Conservation (phyloP, 2,888 invertebrate species). For the Auanema freiburgensis region DNA sequence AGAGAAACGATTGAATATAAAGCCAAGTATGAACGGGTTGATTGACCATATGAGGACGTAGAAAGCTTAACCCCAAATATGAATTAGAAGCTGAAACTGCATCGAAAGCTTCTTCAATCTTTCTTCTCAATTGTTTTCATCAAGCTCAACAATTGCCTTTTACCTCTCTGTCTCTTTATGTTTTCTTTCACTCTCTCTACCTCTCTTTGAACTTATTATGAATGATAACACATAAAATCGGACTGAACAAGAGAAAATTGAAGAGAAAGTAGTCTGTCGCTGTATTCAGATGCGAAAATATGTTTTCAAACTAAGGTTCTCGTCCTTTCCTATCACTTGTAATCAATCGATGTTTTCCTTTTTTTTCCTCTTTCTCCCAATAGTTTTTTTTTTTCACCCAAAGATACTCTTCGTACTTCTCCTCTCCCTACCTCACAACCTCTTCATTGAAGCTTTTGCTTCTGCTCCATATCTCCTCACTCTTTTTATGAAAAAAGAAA, state of each 20-base stretch:
- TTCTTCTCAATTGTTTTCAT: neutral
- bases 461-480: too few relatives aligned
- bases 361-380: neutral
- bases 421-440: neutral
- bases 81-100: too few relatives aligned
- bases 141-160: neutral
- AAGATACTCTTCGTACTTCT: neutral
- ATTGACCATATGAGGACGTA: too few relatives aligned
- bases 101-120: neutral
- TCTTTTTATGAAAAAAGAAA: too few relatives aligned
- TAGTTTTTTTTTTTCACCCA: neutral
- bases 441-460: neutral
- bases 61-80: too few relatives aligned
- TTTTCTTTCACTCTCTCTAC: neutral
- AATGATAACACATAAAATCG: neutral
- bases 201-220: conserved; percentile 1
- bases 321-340: too few relatives aligned
- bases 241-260: neutral
- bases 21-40: too few relatives aligned
- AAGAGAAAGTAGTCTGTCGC: neutral
- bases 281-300: too few relatives aligned
- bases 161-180: neutral
- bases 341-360: neutral
- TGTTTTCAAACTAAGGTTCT: too few relatives aligned
- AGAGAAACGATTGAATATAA: too few relatives aligned